phyloP scores from a whole-genome alignment of 2,797 vertebrate species.

The Catostomus latipinnis region DNA sequence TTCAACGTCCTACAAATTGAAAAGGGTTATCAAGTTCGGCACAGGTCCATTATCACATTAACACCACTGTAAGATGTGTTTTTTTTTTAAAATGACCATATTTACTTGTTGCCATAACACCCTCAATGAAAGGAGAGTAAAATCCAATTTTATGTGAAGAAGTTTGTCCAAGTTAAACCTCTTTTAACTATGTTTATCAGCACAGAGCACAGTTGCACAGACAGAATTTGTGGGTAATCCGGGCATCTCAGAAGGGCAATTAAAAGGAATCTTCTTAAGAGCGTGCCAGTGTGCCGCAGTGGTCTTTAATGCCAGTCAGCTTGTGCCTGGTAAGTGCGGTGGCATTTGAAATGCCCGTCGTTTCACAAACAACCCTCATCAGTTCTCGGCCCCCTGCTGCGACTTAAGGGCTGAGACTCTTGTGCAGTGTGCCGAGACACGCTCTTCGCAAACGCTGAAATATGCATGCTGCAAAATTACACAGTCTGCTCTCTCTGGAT shows the following conservation, averaged over 20 bases:
- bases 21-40: conserved; percentile 3
- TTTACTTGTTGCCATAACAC: not conserved
- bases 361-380: conserved; percentile 55
- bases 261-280: conserved; percentile 51
- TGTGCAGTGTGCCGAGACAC: conserved; percentile 21
- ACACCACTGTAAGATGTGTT: not conserved
- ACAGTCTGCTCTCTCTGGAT: conserved; percentile 2
- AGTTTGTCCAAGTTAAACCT: conserved; percentile 30
- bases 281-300: conserved; percentile 22
- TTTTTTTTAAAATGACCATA: conserved; percentile 15
- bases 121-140: not conserved
- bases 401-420: conserved; percentile 51
- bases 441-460: conserved; percentile 45
- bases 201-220: conserved; percentile 31
- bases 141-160: conserved; percentile 31
- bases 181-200: conserved; percentile 40
- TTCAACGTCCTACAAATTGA: conserved; percentile 13
- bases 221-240: conserved; percentile 46
- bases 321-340: conserved; percentile 43
- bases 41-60: conserved; percentile 33
- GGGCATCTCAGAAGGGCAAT: conserved; percentile 53
- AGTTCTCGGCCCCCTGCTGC: conserved; percentile 48
- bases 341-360: conserved; percentile 48
- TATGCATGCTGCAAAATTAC: conserved; percentile 53
- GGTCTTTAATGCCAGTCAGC: conserved; percentile 50